Base-by-base conservation (phyloP, 2,888 invertebrate species). In the Nomada ferruginata region DNA sequence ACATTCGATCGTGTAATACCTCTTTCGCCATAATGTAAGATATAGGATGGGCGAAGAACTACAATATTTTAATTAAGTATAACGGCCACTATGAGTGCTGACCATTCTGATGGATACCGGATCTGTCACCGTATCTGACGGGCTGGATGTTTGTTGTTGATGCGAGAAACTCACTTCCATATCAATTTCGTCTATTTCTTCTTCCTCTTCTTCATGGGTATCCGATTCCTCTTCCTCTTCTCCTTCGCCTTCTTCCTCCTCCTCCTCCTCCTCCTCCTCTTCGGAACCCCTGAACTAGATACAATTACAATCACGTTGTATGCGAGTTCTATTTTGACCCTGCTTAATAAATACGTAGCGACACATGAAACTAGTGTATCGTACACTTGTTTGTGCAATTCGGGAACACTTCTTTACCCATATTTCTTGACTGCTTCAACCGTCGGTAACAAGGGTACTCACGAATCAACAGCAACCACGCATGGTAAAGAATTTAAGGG, bases 151-250 rank as follows among this genome's bases (percentile, higher is more conserved):
- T 85, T 92, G 93, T 83, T 92, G 92, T 81, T 92, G 93, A 89
- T 93, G 92, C 36, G 93, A 88, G 81, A 92, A 93, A 89, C 93
- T 93, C 72, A 93, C 93, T 91, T 93, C 93, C 93, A 93, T 93
- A 79, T 93, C 93, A 73, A 93, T 92, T 87, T 93, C 93, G 81
- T 93, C 93, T 71, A 93, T 89, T 85, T 93, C 93, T 83, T 93
- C 93, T 76, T 93, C 93, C 75, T 93, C 93, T 55, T 93, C 93
- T 80, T 93, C 93, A 64, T 93, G 93, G 9, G 92, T 92, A 81
- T 93, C 93, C 0, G 93, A 93, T 69, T 93, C 93, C 84, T 93
- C 93, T 79, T 93, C 93, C 69, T 93, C 93, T 70, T 93, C 93
- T 15, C 92, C 93, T 69, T 93, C 93, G 3, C 91, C 93, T 69